Percentiles rank a stretch among this genome's conserved stretches.
phyloP scores from a whole-genome alignment of 2,113 vertebrate genomes.

The Nibea coibor region DNA sequence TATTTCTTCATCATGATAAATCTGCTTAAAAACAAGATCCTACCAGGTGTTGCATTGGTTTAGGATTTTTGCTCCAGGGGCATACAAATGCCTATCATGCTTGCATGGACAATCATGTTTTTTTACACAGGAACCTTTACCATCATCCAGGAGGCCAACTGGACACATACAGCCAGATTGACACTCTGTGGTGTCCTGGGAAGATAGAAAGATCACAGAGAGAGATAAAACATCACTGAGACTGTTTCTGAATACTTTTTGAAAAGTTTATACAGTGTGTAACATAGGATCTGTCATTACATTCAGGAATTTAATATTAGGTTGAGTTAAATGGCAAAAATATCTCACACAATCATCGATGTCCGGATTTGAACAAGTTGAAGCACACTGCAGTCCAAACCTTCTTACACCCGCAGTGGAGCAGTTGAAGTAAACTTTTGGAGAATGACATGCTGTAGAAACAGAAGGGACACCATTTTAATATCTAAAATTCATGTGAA shows the following conservation, averaged over 20 bases:
- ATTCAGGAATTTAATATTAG: background rate
- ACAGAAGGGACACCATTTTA: no score
- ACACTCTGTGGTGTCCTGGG: constrained; percentile 86
- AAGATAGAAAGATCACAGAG: constrained; percentile 1
- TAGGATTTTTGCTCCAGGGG: constrained; percentile 81
- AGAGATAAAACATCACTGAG: background rate
- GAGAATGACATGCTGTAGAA: constrained; percentile 71
- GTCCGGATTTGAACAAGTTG: constrained; percentile 77
- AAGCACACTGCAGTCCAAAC: constrained; percentile 75
- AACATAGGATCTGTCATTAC: background rate
- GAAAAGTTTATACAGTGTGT: background rate
- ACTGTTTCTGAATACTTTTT: background rate
- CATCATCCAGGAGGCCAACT: constrained; percentile 87
- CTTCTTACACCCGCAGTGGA: constrained; percentile 58
- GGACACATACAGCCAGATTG: constrained; percentile 92
- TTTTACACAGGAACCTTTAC: constrained; percentile 86
- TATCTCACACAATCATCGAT: constrained; percentile 79
- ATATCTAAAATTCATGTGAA: no score
- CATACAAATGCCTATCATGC: constrained; percentile 85
- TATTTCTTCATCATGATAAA: background rate
- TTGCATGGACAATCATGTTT: constrained; percentile 89
- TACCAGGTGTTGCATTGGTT: constrained; percentile 92
- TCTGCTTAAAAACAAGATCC: constrained; percentile 21
- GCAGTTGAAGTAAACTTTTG: constrained; percentile 83
- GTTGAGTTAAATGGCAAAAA: background rate